Evolutionary conservation across 2,113 vertebrate genomes (phyloP), one percentile per base, ranked within the genome.

Genomic region (Eulacestoma nigropectus): DNA sequence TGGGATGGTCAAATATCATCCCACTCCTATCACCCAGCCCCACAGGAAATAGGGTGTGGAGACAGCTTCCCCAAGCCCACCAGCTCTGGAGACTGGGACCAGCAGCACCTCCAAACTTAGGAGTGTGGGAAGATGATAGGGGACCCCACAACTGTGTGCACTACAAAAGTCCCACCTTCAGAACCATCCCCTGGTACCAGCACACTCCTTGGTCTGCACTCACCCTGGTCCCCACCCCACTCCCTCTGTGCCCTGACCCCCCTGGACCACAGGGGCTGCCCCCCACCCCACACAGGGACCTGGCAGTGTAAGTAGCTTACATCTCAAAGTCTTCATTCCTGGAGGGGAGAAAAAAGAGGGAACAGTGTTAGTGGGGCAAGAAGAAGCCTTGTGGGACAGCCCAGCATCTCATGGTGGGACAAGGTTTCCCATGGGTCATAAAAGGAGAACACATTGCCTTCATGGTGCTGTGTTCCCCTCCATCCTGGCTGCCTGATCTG

Each of bases 321-420:
- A 96, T 87, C 78, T 97, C 97, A 52, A 96, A 69, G 42, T 29
- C 64, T 93, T 96, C 79, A 17, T 91, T 79, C 65, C 97, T 97
- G 70, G 10, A 53, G 23, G 44, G 16, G 69, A 68, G 33, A 50
- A 80, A 77, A 79, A 53, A 83, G 21, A 74, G 19, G 11, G 27
- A 22, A 73, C 29, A 41, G 32, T 12, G 46, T 95, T 67, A 96
- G 75, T 39, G 26, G 13, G 30, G 33, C 32, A 42, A 76, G 47
- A 81, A 74, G 13, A 30, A 30, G 25, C 47, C n/a, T 44, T 49
- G 16, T 74, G 27, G 46, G 35, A 62, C 23, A 79, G 37, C n/a
- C 55, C 50, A 70, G 27, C 70, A 56, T 23, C 35, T 72, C 32
- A 11, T 7, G 1, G 10, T 22, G 33, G 42, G 20, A 56, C 53